phyloP scores from a whole-genome alignment of 2,888 invertebrate species.

The Archips crataeganus region DNA sequence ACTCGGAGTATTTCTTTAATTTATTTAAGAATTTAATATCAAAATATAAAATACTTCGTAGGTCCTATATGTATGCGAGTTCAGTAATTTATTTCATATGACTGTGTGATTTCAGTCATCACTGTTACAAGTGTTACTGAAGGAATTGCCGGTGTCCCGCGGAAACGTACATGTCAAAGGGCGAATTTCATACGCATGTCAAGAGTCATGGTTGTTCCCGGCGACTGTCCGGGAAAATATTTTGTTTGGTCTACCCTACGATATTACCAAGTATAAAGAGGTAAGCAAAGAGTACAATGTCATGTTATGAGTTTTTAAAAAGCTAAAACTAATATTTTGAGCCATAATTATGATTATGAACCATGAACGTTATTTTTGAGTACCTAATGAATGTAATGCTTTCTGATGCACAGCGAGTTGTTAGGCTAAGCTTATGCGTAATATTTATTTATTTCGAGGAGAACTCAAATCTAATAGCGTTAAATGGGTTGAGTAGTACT shows the following conservation, averaged over 20 bases:
- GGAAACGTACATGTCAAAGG: constrained; percentile 88
- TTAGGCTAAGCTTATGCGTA: background rate
- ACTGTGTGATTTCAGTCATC: constrained; percentile 79
- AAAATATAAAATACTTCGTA: background rate
- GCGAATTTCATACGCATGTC: constrained; percentile 90
- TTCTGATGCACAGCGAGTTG: background rate
- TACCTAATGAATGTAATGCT: too few species aligned
- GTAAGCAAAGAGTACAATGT: constrained; percentile 53
- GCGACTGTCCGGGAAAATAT: constrained; percentile 93
- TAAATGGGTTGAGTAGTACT: constrained; percentile 7
- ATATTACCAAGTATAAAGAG: constrained; percentile 87
- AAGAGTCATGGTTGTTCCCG: constrained; percentile 94
- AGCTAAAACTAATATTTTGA: background rate
- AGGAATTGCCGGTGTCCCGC: constrained; percentile 87
- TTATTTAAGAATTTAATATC: background rate
- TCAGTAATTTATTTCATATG: background rate
- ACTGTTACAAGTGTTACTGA: constrained; percentile 88
- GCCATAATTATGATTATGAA: background rate
- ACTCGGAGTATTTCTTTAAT: background rate
- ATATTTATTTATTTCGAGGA: background rate
- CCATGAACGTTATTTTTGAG: background rate
- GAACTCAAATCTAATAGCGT: background rate
- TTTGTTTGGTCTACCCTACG: constrained; percentile 89
- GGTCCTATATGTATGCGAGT: too few species aligned
- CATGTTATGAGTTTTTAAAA: background rate